Percentiles rank a stretch among this genome's conserved stretches.
Conservation (phyloP, 2,797 vertebrate genomes). For the Denticeps clupeoides region DNA sequence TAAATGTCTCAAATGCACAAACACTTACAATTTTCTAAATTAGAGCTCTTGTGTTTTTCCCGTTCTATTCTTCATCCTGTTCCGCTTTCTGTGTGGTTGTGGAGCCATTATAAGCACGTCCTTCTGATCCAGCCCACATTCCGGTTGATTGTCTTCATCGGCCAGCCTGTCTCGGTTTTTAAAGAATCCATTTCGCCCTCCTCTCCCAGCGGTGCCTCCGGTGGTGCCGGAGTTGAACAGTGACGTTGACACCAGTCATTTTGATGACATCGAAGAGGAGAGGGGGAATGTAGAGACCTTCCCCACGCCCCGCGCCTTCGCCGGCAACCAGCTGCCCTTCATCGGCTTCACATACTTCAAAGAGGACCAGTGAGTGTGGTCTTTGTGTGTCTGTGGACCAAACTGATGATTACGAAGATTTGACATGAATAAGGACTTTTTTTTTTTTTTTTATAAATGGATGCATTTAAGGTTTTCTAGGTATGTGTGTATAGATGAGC, state of each 20-base stretch:
- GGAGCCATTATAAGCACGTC: too few relatives aligned
- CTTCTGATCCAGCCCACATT: too few relatives aligned
- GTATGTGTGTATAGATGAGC: too few relatives aligned
- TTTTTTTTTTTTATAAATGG: background rate
- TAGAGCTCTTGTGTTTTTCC: background rate
- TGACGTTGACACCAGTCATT: conserved; percentile 94
- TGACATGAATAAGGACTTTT: too few relatives aligned
- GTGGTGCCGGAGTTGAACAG: conserved; percentile 91
- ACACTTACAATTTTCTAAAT: background rate
- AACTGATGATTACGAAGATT: background rate
- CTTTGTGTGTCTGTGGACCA: background rate
- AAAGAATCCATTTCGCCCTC: too few relatives aligned
- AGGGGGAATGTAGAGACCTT: conserved; percentile 85
- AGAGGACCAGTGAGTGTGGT: conserved; percentile 82
- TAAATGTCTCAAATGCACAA: background rate
- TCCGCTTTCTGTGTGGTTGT: background rate
- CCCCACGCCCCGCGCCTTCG: conserved; percentile 84
- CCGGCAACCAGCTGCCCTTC: conserved; percentile 95
- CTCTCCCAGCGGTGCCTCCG: conserved; percentile 78
- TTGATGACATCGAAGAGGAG: conserved; percentile 90
- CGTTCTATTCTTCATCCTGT: background rate
- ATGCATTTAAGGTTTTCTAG: background rate
- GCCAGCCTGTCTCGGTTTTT: too few relatives aligned
- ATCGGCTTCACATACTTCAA: conserved; percentile 95
- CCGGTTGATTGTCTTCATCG: too few relatives aligned